Conservation (phyloP, 2,797 vertebrate species). For the Ataeniobius toweri region DNA sequence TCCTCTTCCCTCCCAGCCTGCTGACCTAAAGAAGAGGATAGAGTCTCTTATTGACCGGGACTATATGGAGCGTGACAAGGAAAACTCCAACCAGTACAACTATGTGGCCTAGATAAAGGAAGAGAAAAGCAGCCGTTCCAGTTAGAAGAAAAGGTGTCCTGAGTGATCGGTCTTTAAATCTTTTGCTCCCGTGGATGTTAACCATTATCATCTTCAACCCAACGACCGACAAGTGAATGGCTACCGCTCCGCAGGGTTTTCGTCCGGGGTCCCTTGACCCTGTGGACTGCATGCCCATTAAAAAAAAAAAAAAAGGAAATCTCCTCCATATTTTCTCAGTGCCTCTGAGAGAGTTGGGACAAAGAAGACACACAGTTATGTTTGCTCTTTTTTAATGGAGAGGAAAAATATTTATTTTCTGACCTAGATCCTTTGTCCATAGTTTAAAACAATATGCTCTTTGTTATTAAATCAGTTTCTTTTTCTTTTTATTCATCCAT, state of each 20-base stretch:
- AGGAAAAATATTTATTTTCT: conserved; percentile 84
- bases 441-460: conserved; percentile 66
- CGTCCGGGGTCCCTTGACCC: conserved; percentile 85
- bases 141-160: conserved; percentile 80
- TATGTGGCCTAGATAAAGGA: conserved; percentile 91
- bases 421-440: conserved; percentile 74
- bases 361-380: conserved; percentile 69
- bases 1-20: conserved; percentile 82
- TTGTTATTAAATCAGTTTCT: conserved; percentile 70
- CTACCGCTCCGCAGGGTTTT: conserved; percentile 84
- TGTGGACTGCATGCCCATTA: conserved; percentile 91
- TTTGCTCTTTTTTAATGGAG: conserved; percentile 61
- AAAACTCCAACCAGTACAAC: conserved; percentile 99
- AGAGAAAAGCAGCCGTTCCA: conserved; percentile 58
- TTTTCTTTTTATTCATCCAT: conserved; percentile 65
- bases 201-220: conserved; percentile 87
- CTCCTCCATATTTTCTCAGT: conserved; percentile 89
- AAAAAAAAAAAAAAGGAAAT: conserved; percentile 80
- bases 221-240: conserved; percentile 89
- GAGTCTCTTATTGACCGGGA: conserved; percentile 99
- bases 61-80: conserved; percentile 99
- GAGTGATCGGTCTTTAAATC: conserved; percentile 84
- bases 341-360: conserved; percentile 82
- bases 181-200: conserved; percentile 87
- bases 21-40: conserved; percentile 99